Evolutionary conservation across 2,888 invertebrate genomes (phyloP), one percentile per base, ranked within the genome.

Genomic region (Drosophila monieri): DNA sequence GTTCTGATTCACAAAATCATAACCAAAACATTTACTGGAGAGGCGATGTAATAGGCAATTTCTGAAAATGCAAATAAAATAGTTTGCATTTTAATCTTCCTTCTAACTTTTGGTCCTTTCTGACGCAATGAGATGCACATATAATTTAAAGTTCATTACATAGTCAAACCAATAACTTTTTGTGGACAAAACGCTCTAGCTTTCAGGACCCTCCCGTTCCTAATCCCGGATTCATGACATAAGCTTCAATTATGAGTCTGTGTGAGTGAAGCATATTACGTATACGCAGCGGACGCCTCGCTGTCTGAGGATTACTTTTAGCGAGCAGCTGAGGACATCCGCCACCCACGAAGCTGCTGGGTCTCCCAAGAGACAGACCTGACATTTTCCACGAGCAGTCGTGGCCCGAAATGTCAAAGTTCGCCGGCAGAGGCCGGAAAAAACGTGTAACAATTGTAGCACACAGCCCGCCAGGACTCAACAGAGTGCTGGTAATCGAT

Each of bases 401-500:
- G 15, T 39, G 44, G 41, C 27, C n/a, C 32, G 6, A 86, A 81
- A 81, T 86, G 85, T 73, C 81, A 86, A 70, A 86, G 81, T 80
- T 84, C 59, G 73, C 49, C 30, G 48, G 25, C 44, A 59, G 39
- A 30, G n/a, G 30, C 43, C 32, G 25, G 43, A 59, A 37, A 53
- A 15, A 52, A 46, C n/a, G 37, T 53, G 37, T 46, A 46, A 23
- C 56, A 52, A 60, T 32, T 4, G 65, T 37, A 52, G 52, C 65
- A 27, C 35, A 35, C 27, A 27, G 51, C 27, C 35, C n/a, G 41
- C 27, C 15, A 32, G 44, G 44, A 15, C 65, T 23, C 14, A 51
- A 43, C 25, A 27, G 64, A 43, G 25, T 25, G n/a, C n/a, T 27
- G 12, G 35, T 14, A 52, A 64, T 64, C 65, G 62, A 64, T 64